Base-by-base conservation (phyloP, 2,797 vertebrate species). In the Scolopax bukidnonensis region DNA sequence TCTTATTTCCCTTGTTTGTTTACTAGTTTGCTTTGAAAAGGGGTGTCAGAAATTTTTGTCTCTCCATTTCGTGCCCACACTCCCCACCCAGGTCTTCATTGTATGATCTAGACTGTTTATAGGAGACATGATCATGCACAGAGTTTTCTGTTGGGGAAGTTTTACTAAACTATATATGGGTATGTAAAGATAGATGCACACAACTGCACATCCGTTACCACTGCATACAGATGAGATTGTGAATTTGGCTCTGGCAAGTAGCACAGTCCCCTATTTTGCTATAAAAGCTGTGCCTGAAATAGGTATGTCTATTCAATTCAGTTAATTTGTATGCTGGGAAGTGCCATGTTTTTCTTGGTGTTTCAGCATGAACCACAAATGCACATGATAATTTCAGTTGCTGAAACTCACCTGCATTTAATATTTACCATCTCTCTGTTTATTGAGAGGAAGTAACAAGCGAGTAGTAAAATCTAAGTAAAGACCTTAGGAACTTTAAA, bases 1-100 rank as follows among this genome's bases (percentile, higher is more conserved):
- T 90, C 74, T 40, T 36, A 38, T 87, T 90, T 95, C 70, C 60
- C 78, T 76, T 51, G n/a, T 71, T 87, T 77, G 33, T 81, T 69
- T 91, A 57, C 27, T 56, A 36, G 25, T 77, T 89, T 74, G 47
- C 63, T 88, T 84, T 93, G 71, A 69, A 84, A 84, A 82, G 30
- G 40, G 2, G 8, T 16, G 21, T 73, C 36, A 79, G 63, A 36
- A 88, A 70, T 73, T 54, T 93, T 84, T 91, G 50, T 38, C 38
- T 88, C 45, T 74, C 15, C 30, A 20, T 9, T 56, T 81, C 41
- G 32, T 1, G 0, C 54, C 77, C 4, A 4, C 4, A 0, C 59
- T 87, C 50, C 73, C 47, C 50, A 56, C 50, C 12, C 45, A 81
- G 20, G 33, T 71, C 64, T 70, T 89, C 48, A 7, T 16, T 41